A percentile compares a stretch with the other conserved stretches of the same genome.
Evolutionary conservation across 2,113 vertebrate genomes (phyloP).

Genomic region (Butorides virescens): DNA sequence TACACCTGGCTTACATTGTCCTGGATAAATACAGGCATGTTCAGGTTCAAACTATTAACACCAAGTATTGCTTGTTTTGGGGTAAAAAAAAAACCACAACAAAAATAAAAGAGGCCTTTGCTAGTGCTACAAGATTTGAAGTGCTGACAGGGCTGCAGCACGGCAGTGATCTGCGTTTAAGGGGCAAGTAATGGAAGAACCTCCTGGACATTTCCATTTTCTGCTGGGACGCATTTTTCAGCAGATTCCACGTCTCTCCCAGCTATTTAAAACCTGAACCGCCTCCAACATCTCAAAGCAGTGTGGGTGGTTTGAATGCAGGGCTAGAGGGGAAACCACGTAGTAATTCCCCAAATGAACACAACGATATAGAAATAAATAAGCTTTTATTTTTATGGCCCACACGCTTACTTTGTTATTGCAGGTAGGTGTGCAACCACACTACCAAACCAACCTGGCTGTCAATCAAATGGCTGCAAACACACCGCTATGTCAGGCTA

Average conservation of each 20-base stretch:
- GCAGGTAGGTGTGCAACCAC: background rate
- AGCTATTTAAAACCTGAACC: slow-evolving; percentile 22
- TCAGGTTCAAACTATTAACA: slow-evolving; percentile 12
- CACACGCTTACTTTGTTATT: background rate
- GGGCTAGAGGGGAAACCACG: background rate
- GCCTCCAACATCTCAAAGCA: background rate
- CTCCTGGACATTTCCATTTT: background rate
- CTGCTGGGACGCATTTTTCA: background rate
- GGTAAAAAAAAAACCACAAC: no score
- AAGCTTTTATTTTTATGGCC: background rate
- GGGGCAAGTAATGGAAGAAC: background rate
- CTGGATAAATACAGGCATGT: background rate
- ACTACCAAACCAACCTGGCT: background rate
- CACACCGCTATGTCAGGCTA: background rate
- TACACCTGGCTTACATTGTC: slow-evolving; percentile 1
- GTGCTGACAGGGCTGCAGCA: background rate
- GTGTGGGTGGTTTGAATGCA: background rate
- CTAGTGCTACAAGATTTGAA: background rate
- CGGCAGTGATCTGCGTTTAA: background rate
- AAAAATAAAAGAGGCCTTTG: background rate
- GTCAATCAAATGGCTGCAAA: background rate
- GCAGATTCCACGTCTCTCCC: background rate
- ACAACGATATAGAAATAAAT: background rate
- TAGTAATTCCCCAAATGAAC: background rate
- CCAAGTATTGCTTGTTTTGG: background rate